Conservation (phyloP, 35 echinoderm and acorn worm genomes). For the Nesometra sesokonis region DNA sequence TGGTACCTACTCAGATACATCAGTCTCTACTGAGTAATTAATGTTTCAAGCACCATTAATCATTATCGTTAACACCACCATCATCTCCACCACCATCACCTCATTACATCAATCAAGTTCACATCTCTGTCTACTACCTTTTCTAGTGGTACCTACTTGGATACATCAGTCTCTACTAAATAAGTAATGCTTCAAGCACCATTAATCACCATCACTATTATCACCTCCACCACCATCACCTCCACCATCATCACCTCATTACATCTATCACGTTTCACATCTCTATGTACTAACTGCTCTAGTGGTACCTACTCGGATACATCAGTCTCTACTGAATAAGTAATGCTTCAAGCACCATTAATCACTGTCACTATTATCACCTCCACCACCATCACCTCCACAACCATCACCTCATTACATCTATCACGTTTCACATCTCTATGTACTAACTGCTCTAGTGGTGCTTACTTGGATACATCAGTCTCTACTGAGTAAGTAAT, state of each 20-base stretch:
- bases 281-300: conserved; percentile 69
- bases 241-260: too few species aligned
- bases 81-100: too few species aligned
- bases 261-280: too few species aligned
- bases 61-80: too few species aligned
- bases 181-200: conserved; percentile 10
- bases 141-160: too few species aligned
- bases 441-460: conserved; percentile 62
- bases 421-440: conserved; percentile 67
- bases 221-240: too few species aligned
- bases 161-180: too few species aligned
- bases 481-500: conserved; percentile 44
- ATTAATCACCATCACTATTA: too few species aligned
- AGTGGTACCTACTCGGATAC: conserved; percentile 44
- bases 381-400: too few species aligned
- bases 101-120: too few species aligned
- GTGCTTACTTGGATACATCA: conserved; percentile 24
- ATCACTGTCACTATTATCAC: background rate
- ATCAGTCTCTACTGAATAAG: conserved; percentile 41
- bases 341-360: background rate
- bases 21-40: conserved; percentile 44
- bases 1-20: conserved; percentile 38
- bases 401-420: conserved; percentile 34
- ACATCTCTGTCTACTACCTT: too few species aligned
- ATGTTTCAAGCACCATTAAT: too few species aligned